Evolutionary conservation across 2,113 vertebrate species (phyloP).

Genomic region (Callionymus lyra): DNA sequence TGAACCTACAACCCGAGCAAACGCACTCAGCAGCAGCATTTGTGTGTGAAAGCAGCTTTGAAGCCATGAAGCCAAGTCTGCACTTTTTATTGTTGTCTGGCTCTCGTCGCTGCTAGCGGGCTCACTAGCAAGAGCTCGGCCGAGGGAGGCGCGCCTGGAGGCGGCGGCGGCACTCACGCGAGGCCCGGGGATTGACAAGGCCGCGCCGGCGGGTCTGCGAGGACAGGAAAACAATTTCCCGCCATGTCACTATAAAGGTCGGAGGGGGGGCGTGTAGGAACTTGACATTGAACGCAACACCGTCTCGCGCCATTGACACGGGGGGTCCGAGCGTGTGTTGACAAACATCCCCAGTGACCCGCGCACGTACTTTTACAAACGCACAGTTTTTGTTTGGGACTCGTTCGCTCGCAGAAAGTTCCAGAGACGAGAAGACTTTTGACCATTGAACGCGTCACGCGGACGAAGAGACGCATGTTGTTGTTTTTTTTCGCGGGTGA

Average conservation of each 20-base stretch:
- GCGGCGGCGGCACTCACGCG: constrained; percentile 57
- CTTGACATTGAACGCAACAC: constrained; percentile 22
- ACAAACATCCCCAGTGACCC: too few species aligned
- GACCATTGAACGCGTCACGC: constrained; percentile 3
- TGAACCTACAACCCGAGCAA: too few species aligned
- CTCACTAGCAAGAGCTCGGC: constrained; percentile 26
- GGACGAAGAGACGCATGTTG: background rate
- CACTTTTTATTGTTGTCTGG: constrained; percentile 39
- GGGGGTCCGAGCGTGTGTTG: too few species aligned
- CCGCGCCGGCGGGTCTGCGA: constrained; percentile 32
- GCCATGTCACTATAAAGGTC: constrained; percentile 29
- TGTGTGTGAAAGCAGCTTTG: constrained; percentile 34
- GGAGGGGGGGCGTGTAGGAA: constrained; percentile 27
- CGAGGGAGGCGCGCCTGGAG: constrained; percentile 41
- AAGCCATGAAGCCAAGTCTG: constrained; percentile 15
- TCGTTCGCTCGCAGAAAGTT: background rate
- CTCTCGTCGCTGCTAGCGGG: constrained; percentile 37
- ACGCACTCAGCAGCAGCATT: too few species aligned
- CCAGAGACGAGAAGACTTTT: constrained; percentile 3
- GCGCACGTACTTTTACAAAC: too few species aligned
- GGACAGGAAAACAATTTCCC: background rate
- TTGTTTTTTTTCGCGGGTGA: too few species aligned
- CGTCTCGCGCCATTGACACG: constrained; percentile 39
- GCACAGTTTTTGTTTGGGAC: too few species aligned
- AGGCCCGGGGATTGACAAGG: constrained; percentile 62